Evolutionary conservation across 1,140 invertebrate species (phyloP), one percentile per base, ranked within the genome.

Genomic region (Goniozus legneri): DNA sequence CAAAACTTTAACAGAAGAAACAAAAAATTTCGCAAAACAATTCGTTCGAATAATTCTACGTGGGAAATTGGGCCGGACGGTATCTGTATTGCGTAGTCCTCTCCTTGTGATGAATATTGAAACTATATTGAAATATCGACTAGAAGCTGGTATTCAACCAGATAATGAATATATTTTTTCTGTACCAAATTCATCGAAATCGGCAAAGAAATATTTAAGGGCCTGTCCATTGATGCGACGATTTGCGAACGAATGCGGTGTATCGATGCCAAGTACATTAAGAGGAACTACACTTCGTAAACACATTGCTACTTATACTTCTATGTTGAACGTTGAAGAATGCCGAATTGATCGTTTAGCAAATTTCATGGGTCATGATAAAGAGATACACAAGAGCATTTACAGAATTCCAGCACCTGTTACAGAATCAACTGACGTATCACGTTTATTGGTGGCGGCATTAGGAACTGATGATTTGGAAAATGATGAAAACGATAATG

Each of bases 161-260:
- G 32, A 48, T 42, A 48, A 48, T 14, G 31, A 48, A 15, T 48
- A 48, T 30, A 43, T 48, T 8, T 48, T 48, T 35, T n/a, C 20
- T n/a, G 24, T 33, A 15, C 14, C 39, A 22, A 19, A 30, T 6
- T 18, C 31, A 16, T 12, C 4, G 19, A 30, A 13, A 15, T 21
- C 43, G 13, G 32, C 16, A 34, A 51, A 51, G 14, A 47, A 42
- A 30, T 52, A 52, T 32, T 19, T 52, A 27, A 22, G 50, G 13
- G 44, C 50, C 8, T 47, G 38, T 35, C 21, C 36, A 20, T 30
- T 51, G 10, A 46, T 51, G 22, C n/a, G 43, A 35, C 7, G 32
- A 33, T 51, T 51, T 45, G 10, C 49, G 16, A 18, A 30, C 1
- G 43, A 46, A 40, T 51, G 43, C 36, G 44, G 38, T 33, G 49